These are phyloP conservation scores for Diachasmimorpha longicaudata DNA, from an alignment of 1,140 invertebrate species.

Conservation along the genomic window DNA sequence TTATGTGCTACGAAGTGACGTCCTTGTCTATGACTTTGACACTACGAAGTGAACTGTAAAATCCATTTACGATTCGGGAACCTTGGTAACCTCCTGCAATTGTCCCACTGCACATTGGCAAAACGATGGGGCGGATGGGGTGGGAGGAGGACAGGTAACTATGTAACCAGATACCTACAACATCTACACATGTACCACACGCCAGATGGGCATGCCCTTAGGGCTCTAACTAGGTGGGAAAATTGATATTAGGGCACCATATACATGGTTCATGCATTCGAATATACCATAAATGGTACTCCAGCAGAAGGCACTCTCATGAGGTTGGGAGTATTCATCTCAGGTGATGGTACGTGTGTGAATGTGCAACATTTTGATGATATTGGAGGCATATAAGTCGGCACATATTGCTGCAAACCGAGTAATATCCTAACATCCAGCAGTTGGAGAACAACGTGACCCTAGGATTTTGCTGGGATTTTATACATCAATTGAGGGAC, in stretches of 20 bases:
- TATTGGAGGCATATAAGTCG: neutral
- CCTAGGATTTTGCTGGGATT: neutral
- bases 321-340: conserved; percentile 3
- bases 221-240: conserved; percentile 7
- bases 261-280: conserved; percentile 13
- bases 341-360: neutral
- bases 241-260: conserved; percentile 20
- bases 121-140: neutral
- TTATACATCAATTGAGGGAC: neutral
- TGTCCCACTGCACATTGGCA: neutral
- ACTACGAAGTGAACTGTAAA: conserved; percentile 5
- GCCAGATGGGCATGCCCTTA: neutral
- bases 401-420: neutral
- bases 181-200: neutral
- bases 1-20: neutral
- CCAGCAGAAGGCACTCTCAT: neutral
- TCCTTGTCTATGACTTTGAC: neutral
- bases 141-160: neutral
- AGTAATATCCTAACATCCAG: neutral
- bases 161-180: neutral
- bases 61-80: conserved; percentile 12
- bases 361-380: neutral
- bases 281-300: conserved; percentile 8
- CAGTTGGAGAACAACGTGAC: neutral
- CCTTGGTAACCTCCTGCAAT: conserved; percentile 9